Conservation (phyloP, 2,797 vertebrate genomes). For the Thalassophryne amazonica region DNA sequence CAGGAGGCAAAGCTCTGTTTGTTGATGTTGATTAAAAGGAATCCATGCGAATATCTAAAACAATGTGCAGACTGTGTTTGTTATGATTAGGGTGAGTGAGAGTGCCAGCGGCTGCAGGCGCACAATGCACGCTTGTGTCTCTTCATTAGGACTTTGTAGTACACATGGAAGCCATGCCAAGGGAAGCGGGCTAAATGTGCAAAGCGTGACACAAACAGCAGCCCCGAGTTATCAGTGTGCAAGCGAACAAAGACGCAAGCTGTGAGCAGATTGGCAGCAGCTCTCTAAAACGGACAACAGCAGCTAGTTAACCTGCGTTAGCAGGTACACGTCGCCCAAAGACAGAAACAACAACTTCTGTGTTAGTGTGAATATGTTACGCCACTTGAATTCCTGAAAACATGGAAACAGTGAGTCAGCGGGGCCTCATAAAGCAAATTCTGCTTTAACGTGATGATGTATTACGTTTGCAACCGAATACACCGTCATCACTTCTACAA, state of each 20-base stretch:
- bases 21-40: conserved; percentile 39
- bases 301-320: neutral
- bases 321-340: neutral
- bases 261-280: neutral
- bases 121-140: conserved; percentile 53
- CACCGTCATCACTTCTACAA: conserved; percentile 22
- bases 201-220: conserved; percentile 2
- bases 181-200: conserved; percentile 17
- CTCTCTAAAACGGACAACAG: neutral
- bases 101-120: conserved; percentile 23
- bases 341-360: neutral
- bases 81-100: conserved; percentile 30
- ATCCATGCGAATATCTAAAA: conserved; percentile 14
- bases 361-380: neutral
- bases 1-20: neutral
- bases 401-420: conserved; percentile 9
- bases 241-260: neutral
- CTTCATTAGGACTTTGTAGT: conserved; percentile 39
- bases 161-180: conserved; percentile 44
- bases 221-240: neutral
- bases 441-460: neutral
- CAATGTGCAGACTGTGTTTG: conserved; percentile 20
- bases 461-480: conserved; percentile 17
- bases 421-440: neutral
- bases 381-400: conserved; percentile 3